Evolutionary conservation across 2,113 vertebrate genomes (phyloP), one percentile per base, ranked within the genome.

Genomic region (Clinocottus analis): DNA sequence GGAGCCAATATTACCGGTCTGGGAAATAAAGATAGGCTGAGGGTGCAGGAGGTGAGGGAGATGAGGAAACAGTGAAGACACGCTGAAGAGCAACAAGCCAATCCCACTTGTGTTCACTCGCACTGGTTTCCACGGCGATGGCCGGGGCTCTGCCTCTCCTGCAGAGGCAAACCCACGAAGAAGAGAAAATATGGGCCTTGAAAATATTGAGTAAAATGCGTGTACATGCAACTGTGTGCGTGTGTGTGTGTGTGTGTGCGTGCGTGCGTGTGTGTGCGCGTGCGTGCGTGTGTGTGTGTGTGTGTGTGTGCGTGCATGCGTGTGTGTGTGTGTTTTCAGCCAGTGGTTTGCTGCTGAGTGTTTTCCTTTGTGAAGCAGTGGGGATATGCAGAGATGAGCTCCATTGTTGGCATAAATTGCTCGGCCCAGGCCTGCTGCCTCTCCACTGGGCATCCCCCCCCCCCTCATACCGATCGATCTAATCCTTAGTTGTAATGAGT

Each of bases 381-480:
- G 85, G 82, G 71, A 90, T 89, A 91, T 85, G 79, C 72, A 86
- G 83, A 84, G 89, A 90, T 85, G 85, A 88, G 85, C 80, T 88
- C 84, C 81, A 91, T 92, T 93, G 91, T 93, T 92, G 91, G 88
- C 84, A 91, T 88, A 93, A 93, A 93, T 93, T 93, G 93, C 91
- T 84, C 78, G 84, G 90, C 72, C 83, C 85, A 72, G 87, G 87
- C 85, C 72, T 66, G 81, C 88, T 71, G 83, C 77, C 86, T 90
- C 89, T 91, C 79, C 84, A 71, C 85, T 31, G 72, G 87, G 86
- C 89, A 88, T 74, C 37, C 53, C 65, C 78, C 53, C 78, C 53
- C 66, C 76, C 80, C 72, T 80, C 39, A 27, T 72, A 69, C 87
- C 83, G 88, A 94, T 94, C 90, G 82, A 93, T 92, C 86, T 92